Evolutionary conservation across 1,140 invertebrate species (phyloP).

Genomic region (Bombus superbus): DNA sequence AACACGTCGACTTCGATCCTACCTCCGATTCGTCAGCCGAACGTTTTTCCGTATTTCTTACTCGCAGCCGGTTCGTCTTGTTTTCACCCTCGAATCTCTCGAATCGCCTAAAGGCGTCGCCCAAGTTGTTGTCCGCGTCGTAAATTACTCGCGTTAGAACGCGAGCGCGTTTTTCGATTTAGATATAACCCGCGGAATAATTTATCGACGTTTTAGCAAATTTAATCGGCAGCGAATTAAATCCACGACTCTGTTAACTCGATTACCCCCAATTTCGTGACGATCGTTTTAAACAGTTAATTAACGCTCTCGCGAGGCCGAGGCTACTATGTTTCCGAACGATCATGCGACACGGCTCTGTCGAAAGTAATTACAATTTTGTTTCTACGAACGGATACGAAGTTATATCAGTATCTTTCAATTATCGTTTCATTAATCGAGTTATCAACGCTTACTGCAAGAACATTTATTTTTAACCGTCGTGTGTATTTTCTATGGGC

Average conservation of each 20-base stretch:
- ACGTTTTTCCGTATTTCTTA: slow-evolving; percentile 20
- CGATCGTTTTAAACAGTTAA: slow-evolving; percentile 58
- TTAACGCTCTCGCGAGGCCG: slow-evolving; percentile 10
- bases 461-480: not conserved
- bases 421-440: not conserved
- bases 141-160: slow-evolving; percentile 40
- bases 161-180: slow-evolving; percentile 23
- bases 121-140: slow-evolving; percentile 12
- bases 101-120: not conserved
- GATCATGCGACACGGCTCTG: too few relatives aligned
- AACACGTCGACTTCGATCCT: slow-evolving; percentile 30
- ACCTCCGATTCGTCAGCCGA: slow-evolving; percentile 6
- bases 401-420: not conserved
- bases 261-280: slow-evolving; percentile 27
- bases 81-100: not conserved
- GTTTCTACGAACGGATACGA: not conserved
- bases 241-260: slow-evolving; percentile 54
- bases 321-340: not conserved
- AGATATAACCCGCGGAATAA: slow-evolving; percentile 37
- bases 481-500: not conserved
- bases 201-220: slow-evolving; percentile 49
- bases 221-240: slow-evolving; percentile 61
- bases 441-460: too few relatives aligned
- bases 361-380: slow-evolving; percentile 16
- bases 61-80: not conserved